phyloP scores from a whole-genome alignment of 2,797 vertebrate species.

The Taeniopygia guttata region DNA sequence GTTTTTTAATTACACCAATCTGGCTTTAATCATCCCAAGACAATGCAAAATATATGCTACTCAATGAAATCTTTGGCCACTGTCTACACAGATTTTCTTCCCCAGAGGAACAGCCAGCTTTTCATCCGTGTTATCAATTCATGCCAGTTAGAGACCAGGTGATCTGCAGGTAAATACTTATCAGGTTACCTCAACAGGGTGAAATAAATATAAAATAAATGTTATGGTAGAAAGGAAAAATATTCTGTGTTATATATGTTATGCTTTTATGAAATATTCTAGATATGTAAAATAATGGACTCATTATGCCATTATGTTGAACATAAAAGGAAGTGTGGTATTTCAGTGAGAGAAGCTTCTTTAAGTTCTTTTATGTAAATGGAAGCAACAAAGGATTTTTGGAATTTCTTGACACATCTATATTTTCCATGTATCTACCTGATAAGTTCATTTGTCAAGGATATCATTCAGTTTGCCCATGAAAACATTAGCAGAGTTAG shows the following conservation, averaged over 20 bases:
- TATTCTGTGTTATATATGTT: neutral
- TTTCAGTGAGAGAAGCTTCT: neutral
- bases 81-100: neutral
- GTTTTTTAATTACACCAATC: neutral
- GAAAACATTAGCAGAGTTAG: neutral
- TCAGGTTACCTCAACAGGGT: neutral
- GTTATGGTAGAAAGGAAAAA: neutral
- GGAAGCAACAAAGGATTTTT: neutral
- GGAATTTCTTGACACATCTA: neutral
- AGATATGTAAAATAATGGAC: neutral
- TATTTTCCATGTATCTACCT: neutral
- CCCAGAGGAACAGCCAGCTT: neutral
- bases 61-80: neutral
- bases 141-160: neutral
- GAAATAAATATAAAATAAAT: conserved; percentile 21
- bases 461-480: neutral
- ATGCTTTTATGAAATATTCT: neutral
- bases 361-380: neutral
- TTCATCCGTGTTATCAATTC: neutral
- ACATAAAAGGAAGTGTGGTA: neutral
- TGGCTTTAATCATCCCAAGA: neutral
- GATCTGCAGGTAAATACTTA: neutral
- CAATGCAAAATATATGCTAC: neutral
- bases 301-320: neutral
- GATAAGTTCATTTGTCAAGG: neutral